Evolutionary conservation across 1,140 invertebrate species (phyloP).

Genomic region (Apis dorsata): DNA sequence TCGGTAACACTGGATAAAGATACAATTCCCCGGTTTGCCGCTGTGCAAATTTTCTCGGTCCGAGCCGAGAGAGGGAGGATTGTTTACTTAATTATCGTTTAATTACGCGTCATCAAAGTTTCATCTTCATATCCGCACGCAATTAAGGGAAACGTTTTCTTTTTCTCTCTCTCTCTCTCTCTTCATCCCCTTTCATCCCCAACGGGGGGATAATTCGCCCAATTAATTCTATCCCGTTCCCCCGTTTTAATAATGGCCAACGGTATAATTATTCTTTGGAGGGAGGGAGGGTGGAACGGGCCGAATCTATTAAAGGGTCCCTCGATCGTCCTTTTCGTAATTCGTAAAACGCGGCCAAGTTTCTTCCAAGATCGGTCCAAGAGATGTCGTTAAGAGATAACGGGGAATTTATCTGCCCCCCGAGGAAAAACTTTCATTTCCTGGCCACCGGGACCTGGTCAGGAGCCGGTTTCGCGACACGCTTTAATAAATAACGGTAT

Average conservation of each 20-base stretch:
- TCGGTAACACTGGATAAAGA: not conserved
- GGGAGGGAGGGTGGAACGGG: not conserved
- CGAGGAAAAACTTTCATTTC: slow-evolving; percentile 27
- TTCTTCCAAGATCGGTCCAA: not conserved
- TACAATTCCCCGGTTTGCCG: not conserved
- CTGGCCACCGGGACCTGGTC: not conserved
- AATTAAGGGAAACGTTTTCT: slow-evolving; percentile 20
- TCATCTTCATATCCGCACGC: slow-evolving; percentile 3
- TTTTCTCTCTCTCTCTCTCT: not conserved
- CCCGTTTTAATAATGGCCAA: not conserved
- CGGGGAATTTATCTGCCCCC: slow-evolving; percentile 28
- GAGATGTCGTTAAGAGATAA: slow-evolving; percentile 41
- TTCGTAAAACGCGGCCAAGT: not conserved
- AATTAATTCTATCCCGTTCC: slow-evolving; percentile 6
- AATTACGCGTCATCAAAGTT: slow-evolving; percentile 25
- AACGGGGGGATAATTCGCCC: not conserved
- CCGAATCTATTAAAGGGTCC: slow-evolving; percentile 17
- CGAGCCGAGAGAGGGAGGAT: not conserved
- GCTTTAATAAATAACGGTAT: slow-evolving; percentile 37
- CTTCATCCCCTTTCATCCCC: not conserved
- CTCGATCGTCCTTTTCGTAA: not conserved
- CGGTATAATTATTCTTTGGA: slow-evolving; percentile 26
- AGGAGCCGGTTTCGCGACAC: not conserved
- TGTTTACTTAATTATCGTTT: slow-evolving; percentile 32
- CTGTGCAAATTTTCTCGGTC: not conserved